Evolutionary conservation across 2,797 vertebrate genomes (phyloP).

Genomic region (Siniperca scherzeri): DNA sequence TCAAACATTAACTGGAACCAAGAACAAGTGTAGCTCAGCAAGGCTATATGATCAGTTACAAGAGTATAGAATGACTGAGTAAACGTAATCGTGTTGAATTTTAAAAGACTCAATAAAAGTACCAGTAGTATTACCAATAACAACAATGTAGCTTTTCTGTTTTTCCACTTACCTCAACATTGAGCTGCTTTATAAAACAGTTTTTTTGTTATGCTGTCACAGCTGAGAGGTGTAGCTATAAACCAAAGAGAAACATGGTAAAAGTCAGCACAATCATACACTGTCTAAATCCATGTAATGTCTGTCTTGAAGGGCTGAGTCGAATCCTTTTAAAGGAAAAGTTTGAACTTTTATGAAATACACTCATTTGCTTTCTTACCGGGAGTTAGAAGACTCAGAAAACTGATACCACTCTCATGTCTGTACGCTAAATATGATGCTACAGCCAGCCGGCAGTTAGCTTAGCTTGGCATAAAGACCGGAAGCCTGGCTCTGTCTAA

Average conservation of each 20-base stretch:
- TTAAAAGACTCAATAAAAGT: conserved; percentile 60
- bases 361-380: background rate
- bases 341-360: background rate
- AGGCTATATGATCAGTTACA: background rate
- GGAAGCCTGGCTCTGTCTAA: background rate
- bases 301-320: conserved; percentile 33
- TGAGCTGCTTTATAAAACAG: conserved; percentile 71
- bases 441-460: background rate
- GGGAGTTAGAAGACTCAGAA: background rate
- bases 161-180: conserved; percentile 83
- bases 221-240: conserved; percentile 53
- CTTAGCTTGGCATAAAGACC: background rate
- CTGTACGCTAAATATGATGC: background rate
- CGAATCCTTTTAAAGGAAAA: conserved; percentile 13
- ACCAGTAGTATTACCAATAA: conserved; percentile 49
- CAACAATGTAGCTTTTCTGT: conserved; percentile 68
- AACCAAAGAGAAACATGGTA: conserved; percentile 53
- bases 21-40: background rate
- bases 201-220: conserved; percentile 73
- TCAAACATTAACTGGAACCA: conserved; percentile 30
- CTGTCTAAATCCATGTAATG: conserved; percentile 40
- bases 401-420: background rate
- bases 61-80: conserved; percentile 2
- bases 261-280: conserved; percentile 42
- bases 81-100: conserved; percentile 49